Evolutionary conservation across 2,797 vertebrate species (phyloP), one percentile per base, ranked within the genome.

Genomic region (Parambassis ranga): DNA sequence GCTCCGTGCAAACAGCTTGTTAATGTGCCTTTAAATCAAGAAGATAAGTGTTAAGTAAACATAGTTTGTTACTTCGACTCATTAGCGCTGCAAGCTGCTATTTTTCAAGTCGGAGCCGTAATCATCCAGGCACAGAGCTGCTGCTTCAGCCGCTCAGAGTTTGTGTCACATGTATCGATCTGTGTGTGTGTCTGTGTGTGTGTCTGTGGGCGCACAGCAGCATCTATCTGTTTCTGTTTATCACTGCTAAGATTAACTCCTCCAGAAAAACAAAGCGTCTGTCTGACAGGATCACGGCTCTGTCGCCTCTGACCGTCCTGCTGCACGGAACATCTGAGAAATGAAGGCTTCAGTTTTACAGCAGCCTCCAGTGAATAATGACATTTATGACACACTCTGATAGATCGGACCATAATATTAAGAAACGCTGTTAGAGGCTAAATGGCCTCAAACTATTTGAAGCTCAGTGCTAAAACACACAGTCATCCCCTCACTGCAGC

Each of bases 281-380:
- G 33, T 55, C 44, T 1, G 4, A 55, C 33, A 38, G 28, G 37
- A 71, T 26, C 58, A 51, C 11, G 24, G 35, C 16, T 15, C 16
- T 30, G 19, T 53, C 11, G 59, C 39, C 24, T 37, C 28, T 10
- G 41, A 50, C 47, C 22, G 0, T 63, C 65, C 50, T 35, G 16
- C 37, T 32, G 36, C 41, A 47, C 28, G 28, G 36, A 33, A n/a
- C 37, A 48, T 26, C 24, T 48, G 10, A 60, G 64, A 58, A 57
- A 65, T 24, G 6, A 35, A 77, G 51, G 33, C 37, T 30, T 28
- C 58, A 42, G 43, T 58, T 67, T 52, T 73, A 22, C 51, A 70
- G 50, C n/a, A n/a, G 27, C 30, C 56, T 4, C 0, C 20, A 33
- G 35, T 79, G 20, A 75, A 82, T 81, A 15, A 71, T 68, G 23